Conservation (phyloP, 2,113 vertebrate species). For the Cranoglanis bouderius region DNA sequence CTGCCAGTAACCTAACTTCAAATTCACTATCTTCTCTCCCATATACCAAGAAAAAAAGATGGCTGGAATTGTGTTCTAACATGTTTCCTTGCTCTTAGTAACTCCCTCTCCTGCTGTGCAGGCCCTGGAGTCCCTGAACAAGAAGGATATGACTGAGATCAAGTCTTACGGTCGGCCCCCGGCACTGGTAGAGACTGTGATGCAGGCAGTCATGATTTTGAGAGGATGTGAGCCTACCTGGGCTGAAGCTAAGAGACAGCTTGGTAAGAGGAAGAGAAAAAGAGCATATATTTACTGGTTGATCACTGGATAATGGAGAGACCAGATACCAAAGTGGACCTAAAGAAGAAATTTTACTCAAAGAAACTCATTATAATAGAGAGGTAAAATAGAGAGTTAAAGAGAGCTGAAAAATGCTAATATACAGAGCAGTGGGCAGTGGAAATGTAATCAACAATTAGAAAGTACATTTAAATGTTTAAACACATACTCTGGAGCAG, state of each 20-base stretch:
- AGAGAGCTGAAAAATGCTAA: background rate
- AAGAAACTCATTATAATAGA: conserved; percentile 16
- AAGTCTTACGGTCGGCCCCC: conserved; percentile 87
- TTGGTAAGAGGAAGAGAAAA: conserved; percentile 74
- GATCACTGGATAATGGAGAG: background rate
- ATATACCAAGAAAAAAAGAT: background rate
- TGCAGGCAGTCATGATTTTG: conserved; percentile 91
- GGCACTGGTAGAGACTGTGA: conserved; percentile 83
- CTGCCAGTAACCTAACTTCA: background rate
- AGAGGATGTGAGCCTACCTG: conserved; percentile 83
- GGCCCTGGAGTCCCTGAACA: conserved; percentile 89
- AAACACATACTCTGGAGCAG: background rate
- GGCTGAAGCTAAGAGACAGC: conserved; percentile 87
- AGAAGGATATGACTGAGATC: conserved; percentile 90
- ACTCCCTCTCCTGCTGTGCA: conserved; percentile 51
- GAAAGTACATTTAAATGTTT: conserved; percentile 4
- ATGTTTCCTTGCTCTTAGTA: conserved; percentile 1
- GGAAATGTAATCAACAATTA: background rate
- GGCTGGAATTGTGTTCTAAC: background rate
- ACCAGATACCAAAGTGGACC: background rate
- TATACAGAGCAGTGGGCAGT: conserved; percentile 27
- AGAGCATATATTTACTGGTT: background rate
- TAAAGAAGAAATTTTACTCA: conserved; percentile 15
- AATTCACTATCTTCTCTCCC: background rate
- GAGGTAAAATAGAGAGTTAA: background rate